Conservation (phyloP, 2,888 invertebrate species). For the Dione juno region DNA sequence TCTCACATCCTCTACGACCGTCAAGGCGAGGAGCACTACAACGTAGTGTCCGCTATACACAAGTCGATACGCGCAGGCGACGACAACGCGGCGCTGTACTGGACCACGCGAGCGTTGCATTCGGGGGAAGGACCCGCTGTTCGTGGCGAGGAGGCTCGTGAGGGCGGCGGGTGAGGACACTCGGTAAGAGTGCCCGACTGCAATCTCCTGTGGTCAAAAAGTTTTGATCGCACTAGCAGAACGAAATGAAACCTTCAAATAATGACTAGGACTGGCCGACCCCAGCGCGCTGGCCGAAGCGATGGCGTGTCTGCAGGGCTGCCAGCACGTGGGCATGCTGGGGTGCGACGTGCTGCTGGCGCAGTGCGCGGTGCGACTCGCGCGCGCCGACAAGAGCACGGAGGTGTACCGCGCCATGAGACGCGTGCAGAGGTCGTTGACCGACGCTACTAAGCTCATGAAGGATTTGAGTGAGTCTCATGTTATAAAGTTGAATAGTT, state of each 20-base stretch:
- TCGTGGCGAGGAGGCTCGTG: slow-evolving; percentile 89
- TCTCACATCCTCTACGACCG: slow-evolving; percentile 91
- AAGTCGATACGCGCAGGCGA: slow-evolving; percentile 92
- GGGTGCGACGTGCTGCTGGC: slow-evolving; percentile 90
- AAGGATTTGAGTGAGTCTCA: slow-evolving; percentile 86
- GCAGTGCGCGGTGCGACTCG: slow-evolving; percentile 90
- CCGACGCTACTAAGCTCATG: slow-evolving; percentile 88
- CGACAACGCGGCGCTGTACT: slow-evolving; percentile 91
- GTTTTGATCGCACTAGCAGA: too few relatives aligned
- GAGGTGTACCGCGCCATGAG: slow-evolving; percentile 85
- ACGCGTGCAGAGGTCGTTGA: slow-evolving; percentile 84
- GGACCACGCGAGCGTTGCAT: slow-evolving; percentile 90
- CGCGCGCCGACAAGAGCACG: slow-evolving; percentile 89
- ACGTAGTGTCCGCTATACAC: slow-evolving; percentile 91
- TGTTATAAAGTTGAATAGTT: too few relatives aligned
- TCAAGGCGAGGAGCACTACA: slow-evolving; percentile 92
- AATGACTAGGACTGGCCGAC: slow-evolving; percentile 86
- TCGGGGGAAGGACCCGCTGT: slow-evolving; percentile 92
- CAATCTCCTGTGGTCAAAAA: too few relatives aligned
- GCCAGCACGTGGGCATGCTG: slow-evolving; percentile 91
- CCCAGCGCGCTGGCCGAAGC: slow-evolving; percentile 86
- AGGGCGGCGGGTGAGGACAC: slow-evolving; percentile 90
- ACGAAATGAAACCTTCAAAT: too few relatives aligned
- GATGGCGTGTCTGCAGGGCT: slow-evolving; percentile 89
- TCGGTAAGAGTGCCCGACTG: slow-evolving; percentile 80